Conservation (phyloP, 2,113 vertebrate species). For the Pelecanoides urinatrix region DNA sequence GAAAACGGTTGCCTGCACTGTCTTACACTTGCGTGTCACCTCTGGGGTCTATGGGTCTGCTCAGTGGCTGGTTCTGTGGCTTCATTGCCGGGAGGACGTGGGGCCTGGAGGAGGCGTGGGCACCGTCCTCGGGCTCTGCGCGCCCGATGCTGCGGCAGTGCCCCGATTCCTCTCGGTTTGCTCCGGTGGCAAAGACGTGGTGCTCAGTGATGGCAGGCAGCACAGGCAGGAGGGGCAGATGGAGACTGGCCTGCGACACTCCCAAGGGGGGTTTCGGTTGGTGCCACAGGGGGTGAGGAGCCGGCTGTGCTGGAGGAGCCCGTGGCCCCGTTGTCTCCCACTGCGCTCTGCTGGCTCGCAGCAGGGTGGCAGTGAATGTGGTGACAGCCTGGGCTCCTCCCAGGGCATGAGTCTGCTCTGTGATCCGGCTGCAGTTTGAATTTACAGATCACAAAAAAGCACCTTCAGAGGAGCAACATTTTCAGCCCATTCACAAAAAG, state of each 20-base stretch:
- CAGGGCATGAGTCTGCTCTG: not conserved
- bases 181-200: accelerated
- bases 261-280: accelerated
- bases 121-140: accelerated
- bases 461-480: not conserved
- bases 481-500: not conserved
- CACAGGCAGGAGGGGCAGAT: not conserved
- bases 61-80: accelerated
- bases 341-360: too few relatives aligned
- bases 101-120: not conserved
- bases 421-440: not conserved
- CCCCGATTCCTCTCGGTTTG: accelerated
- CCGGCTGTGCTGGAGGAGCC: not conserved
- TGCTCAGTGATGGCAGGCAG: accelerated
- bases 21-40: accelerated
- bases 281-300: not conserved
- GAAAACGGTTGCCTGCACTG: accelerated
- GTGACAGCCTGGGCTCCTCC: not conserved
- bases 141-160: accelerated
- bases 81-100: accelerated
- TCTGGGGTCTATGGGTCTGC: not conserved
- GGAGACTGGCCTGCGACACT: too few relatives aligned
- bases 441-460: not conserved
- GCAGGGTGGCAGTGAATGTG: accelerated
- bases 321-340: accelerated